Evolutionary conservation across 1,140 invertebrate species (phyloP).

Genomic region (Drosophila ambigua): DNA sequence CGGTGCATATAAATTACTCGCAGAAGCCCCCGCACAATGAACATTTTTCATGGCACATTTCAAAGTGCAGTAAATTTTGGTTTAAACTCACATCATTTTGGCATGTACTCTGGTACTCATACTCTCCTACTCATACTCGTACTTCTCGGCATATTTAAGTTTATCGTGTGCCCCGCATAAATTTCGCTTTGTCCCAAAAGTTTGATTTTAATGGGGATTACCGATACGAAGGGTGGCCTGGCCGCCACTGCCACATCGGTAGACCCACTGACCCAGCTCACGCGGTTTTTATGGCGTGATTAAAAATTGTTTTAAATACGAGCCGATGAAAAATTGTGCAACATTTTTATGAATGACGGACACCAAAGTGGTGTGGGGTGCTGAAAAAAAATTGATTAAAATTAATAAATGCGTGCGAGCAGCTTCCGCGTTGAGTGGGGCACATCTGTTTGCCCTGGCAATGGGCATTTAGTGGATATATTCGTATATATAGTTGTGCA

Average conservation of each 20-base stretch:
- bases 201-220: constrained; percentile 50
- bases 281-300: constrained; percentile 64
- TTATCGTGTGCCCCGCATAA: constrained; percentile 2
- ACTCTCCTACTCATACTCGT: neutral
- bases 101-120: constrained; percentile 11
- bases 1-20: constrained; percentile 61
- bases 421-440: constrained; percentile 31
- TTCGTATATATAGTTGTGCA: constrained; percentile 24
- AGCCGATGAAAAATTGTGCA: constrained; percentile 46
- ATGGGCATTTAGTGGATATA: constrained; percentile 60
- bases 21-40: constrained; percentile 53
- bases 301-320: constrained; percentile 78
- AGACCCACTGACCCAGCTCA: neutral
- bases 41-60: constrained; percentile 78
- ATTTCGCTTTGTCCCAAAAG: constrained; percentile 12
- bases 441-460: constrained; percentile 57
- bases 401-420: constrained; percentile 73
- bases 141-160: constrained; percentile 49
- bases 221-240: constrained; percentile 16
- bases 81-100: constrained; percentile 73
- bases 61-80: constrained; percentile 77
- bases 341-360: constrained; percentile 37
- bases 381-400: constrained; percentile 69
- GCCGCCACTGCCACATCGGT: too few relatives aligned
- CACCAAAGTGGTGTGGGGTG: constrained; percentile 33